Percentiles rank a stretch among this genome's conserved stretches.
phyloP scores from a whole-genome alignment of 2,113 vertebrate genomes.

The Martes martes region DNA sequence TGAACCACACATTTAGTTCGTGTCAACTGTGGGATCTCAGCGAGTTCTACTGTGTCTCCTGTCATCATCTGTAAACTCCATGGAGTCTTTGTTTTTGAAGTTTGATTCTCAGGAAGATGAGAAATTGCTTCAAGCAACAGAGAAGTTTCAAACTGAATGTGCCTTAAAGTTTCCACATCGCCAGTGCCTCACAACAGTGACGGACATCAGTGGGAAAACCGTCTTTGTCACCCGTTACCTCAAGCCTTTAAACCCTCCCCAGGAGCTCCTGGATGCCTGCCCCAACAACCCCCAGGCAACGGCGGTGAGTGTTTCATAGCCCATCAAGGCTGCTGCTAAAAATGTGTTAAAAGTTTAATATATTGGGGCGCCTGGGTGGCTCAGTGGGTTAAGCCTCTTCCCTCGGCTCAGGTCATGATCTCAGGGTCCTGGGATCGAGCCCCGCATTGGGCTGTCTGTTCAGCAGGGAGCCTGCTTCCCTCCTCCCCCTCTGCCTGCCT shows the following conservation, averaged over 20 bases:
- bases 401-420: too few relatives aligned
- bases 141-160: slow-evolving; percentile 89
- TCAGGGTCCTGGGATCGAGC: too few relatives aligned
- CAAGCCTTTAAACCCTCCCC: slow-evolving; percentile 90
- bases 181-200: slow-evolving; percentile 90
- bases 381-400: too few relatives aligned
- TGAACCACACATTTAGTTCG: neutral
- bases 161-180: slow-evolving; percentile 85
- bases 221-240: slow-evolving; percentile 94
- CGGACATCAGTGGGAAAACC: slow-evolving; percentile 92
- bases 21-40: neutral
- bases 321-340: too few relatives aligned
- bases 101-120: slow-evolving; percentile 95
- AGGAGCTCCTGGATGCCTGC: slow-evolving; percentile 87
- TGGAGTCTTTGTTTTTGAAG: slow-evolving; percentile 79
- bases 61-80: neutral
- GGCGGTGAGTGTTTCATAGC: slow-evolving; percentile 81
- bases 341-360: neutral
- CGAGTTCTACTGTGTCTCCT: neutral
- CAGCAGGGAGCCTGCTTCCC: too few relatives aligned
- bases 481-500: too few relatives aligned
- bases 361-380: too few relatives aligned
- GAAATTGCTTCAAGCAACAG: slow-evolving; percentile 90
- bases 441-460: too few relatives aligned
- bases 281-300: slow-evolving; percentile 84